A percentile compares a stretch with the other conserved stretches of the same genome.
phyloP scores from a whole-genome alignment of 2,888 invertebrate species.

The Keiferia lycopersicella region DNA sequence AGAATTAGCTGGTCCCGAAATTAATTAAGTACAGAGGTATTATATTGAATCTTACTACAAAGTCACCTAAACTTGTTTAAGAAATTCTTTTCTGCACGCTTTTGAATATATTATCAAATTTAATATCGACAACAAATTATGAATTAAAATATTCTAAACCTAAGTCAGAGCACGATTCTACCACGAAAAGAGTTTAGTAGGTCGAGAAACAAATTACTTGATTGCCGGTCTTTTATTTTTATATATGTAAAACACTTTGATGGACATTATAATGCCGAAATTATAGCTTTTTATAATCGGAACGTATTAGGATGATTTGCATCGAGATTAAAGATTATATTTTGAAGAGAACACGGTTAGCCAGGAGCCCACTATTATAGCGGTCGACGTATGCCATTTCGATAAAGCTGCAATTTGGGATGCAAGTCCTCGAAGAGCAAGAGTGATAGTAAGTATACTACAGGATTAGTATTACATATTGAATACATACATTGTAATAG shows the following conservation, averaged over 20 bases:
- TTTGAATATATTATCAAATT: constrained; percentile 36
- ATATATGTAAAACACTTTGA: constrained; percentile 79
- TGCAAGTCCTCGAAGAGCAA: too few species aligned
- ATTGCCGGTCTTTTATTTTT: constrained; percentile 76
- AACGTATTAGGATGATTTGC: constrained; percentile 80
- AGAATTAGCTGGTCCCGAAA: too few species aligned
- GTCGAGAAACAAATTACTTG: constrained; percentile 78
- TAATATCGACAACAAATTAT: constrained; percentile 55
- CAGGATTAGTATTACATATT: too few species aligned
- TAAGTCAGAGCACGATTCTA: constrained; percentile 64
- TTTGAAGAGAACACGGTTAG: constrained; percentile 65
- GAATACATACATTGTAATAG: too few species aligned
- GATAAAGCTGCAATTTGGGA: too few species aligned
- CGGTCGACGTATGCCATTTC: too few species aligned
- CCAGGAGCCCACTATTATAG: too few species aligned
- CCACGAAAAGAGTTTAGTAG: constrained; percentile 74
- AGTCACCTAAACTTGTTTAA: not conserved
- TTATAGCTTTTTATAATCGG: constrained; percentile 79
- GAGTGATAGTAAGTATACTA: too few species aligned
- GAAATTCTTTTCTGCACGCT: constrained; percentile 17
- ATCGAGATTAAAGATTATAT: constrained; percentile 81
- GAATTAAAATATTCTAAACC: constrained; percentile 55
- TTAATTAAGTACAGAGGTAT: too few species aligned
- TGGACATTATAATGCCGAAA: constrained; percentile 80
- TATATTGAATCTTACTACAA: not conserved